These are phyloP conservation scores for Karalla daura DNA, from an alignment of 2,797 vertebrate species.

Conservation along the genomic window DNA sequence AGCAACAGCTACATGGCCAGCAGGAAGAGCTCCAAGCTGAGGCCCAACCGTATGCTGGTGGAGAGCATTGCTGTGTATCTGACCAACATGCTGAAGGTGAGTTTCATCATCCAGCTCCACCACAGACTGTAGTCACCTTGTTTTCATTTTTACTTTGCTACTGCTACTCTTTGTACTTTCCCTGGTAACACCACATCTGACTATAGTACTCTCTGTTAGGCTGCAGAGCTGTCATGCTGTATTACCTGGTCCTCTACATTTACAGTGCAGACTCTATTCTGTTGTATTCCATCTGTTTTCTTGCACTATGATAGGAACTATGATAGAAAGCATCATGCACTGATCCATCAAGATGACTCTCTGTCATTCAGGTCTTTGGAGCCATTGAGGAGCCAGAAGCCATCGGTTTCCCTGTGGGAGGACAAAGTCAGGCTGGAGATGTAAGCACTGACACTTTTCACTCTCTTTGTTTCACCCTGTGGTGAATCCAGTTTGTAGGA, in stretches of 20 bases:
- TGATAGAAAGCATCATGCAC: not conserved
- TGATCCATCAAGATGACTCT: not conserved
- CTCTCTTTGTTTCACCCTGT: too few relatives aligned
- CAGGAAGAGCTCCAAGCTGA: constrained; percentile 86
- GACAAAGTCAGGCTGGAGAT: constrained; percentile 78
- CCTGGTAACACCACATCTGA: too few relatives aligned
- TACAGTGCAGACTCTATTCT: too few relatives aligned
- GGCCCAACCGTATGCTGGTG: constrained; percentile 89
- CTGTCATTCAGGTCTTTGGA: constrained; percentile 88
- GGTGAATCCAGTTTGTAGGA: too few relatives aligned
- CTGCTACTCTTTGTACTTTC: too few relatives aligned
- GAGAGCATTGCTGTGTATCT: constrained; percentile 88
- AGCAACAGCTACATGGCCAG: constrained; percentile 93
- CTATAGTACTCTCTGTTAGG: too few relatives aligned
- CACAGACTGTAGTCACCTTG: too few relatives aligned
- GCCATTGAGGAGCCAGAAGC: constrained; percentile 89
- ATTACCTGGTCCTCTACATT: too few relatives aligned
- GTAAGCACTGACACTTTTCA: constrained; percentile 86
- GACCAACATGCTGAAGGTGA: constrained; percentile 92
- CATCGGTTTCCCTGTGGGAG: constrained; percentile 94
- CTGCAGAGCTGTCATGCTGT: too few relatives aligned
- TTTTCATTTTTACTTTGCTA: too few relatives aligned
- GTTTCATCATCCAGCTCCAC: constrained; percentile 15
- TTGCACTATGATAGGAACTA: not conserved
- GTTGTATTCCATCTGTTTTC: not conserved